Evolutionary conservation across 2,888 invertebrate genomes (phyloP), one percentile per base, ranked within the genome.

Genomic region (Cheilosia impressa): DNA sequence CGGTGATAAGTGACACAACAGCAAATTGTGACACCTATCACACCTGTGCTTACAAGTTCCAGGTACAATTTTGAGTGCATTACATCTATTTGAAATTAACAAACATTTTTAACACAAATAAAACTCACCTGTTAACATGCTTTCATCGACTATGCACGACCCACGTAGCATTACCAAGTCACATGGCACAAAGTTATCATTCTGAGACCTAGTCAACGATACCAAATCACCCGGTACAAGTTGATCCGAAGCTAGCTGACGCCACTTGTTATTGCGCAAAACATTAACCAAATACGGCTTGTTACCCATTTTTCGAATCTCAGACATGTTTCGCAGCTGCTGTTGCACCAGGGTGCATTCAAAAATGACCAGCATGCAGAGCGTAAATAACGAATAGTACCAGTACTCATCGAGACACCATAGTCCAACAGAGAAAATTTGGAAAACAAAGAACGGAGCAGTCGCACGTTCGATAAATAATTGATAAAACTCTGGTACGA

Each of bases 321-420:
- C 99, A 0, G 98, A 96, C 98, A 99, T 98, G 91, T 99, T 99
- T 87, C 97, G 94, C 71, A 99, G 92, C 91, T 99, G 99, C 91
- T 99, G 99, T 89, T 99, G 98, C 0, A 99, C 99, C 71, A 99
- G 94, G 0, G 99, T 99, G 88, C 98, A 99, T 92, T 99, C 99
- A 91, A 99, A 99, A 89, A 98, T 95, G 31, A 99, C 95, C 73
- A 99, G 94, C 99, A 99, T 99, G 68, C 97, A 94, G 1, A 99
- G 94, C 0, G 99, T 99, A 92, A 99, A 99, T 80, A 99, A 95
- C 69, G 98, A 98, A 92, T 99, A 99, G 92, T 98, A 97, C 98
- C 98, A 98, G 92, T 98, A 99, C 91, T 98, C 98, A 91, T 99
- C 99, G 88, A 99, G 93, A 93, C 99, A 99, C 99, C 99, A 99